These are phyloP conservation scores for Chromis chromis DNA, from an alignment of 2,797 vertebrate species.

Conservation along the genomic window DNA sequence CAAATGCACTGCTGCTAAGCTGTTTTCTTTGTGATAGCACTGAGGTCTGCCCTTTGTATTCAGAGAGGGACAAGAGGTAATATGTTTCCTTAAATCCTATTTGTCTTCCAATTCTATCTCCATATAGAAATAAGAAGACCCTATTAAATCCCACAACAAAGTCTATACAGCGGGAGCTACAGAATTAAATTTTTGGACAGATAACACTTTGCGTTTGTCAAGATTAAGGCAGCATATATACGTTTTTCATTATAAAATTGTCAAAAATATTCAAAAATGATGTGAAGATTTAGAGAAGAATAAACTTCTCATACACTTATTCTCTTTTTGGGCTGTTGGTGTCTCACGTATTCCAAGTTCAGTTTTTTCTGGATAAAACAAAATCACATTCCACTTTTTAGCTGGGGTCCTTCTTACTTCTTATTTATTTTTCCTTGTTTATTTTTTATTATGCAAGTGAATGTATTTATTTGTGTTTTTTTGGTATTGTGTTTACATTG, in stretches of 20 bases:
- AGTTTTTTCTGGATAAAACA: not conserved
- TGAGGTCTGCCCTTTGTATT: conserved; percentile 84
- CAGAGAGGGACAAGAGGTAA: conserved; percentile 84
- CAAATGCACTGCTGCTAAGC: conserved; percentile 84
- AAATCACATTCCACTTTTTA: too few relatives aligned
- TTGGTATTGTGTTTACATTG: too few relatives aligned
- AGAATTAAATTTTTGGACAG: conserved; percentile 66
- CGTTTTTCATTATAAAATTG: conserved; percentile 44
- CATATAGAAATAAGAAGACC: conserved; percentile 75
- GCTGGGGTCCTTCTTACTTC: not conserved
- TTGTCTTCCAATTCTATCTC: conserved; percentile 83
- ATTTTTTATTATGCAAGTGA: too few relatives aligned
- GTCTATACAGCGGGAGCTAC: conserved; percentile 64
- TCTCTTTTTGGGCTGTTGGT: conserved; percentile 12
- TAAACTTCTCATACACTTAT: conserved; percentile 25
- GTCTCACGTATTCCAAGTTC: not conserved
- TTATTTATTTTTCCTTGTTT: not conserved
- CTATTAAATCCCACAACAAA: conserved; percentile 76
- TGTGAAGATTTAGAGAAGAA: conserved; percentile 22
- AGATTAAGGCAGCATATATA: conserved; percentile 52
- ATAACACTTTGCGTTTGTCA: conserved; percentile 65
- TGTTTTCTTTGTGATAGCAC: conserved; percentile 88
- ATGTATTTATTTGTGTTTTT: too few relatives aligned
- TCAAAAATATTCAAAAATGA: conserved; percentile 30
- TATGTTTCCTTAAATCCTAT: conserved; percentile 83